Base-by-base conservation (phyloP, 2,888 invertebrate species). In the Lepas anatifera region DNA sequence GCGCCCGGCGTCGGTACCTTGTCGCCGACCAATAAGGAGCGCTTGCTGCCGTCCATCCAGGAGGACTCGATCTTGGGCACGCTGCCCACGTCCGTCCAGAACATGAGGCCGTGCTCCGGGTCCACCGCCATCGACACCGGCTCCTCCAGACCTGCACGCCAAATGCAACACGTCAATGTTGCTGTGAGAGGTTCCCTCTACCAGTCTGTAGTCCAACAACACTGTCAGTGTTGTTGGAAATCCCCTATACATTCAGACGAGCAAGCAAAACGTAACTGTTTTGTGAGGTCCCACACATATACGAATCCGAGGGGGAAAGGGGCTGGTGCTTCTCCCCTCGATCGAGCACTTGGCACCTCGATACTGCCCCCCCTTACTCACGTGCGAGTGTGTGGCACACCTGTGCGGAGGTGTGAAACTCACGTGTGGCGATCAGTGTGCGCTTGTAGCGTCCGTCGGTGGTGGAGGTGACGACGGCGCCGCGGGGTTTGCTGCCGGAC, bases 21-120 rank as follows among this genome's bases (percentile, higher is more conserved):
- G 72, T 92, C 92, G 0, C 88, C 87, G 11, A 95, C 88, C 3
- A 99, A 79, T 0, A 89, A 87, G 69, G 88, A 84, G 3, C 95
- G 85, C 78, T 92, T 90, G 0, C 89, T 90, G 0, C 98, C 98
- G 77, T 96, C 97, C 95, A 98, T 93, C 94, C 96, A 97, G 2
- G 95, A 87, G 6, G 89, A 86, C 79, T 97, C 97, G 73, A 99
- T 95, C 80, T 95, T 97, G 0, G 95, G 92, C 4, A 87, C 87
- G 0, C 88, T 87, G 8, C 96, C 95, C 0, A 91, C 89, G 79
- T 98, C 96, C 0, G 95, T 87, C 95, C 97, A 99, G 81, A 90
- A 93, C 85, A 97, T 87, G 71, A 80, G 75, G 1, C 96, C 95
- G 72, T 86, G 79, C 75, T 90, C 87, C 0, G 93, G 92, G 82